Evolutionary conservation across 2,113 vertebrate genomes (phyloP).

Genomic region (Otolemur garnettii): DNA sequence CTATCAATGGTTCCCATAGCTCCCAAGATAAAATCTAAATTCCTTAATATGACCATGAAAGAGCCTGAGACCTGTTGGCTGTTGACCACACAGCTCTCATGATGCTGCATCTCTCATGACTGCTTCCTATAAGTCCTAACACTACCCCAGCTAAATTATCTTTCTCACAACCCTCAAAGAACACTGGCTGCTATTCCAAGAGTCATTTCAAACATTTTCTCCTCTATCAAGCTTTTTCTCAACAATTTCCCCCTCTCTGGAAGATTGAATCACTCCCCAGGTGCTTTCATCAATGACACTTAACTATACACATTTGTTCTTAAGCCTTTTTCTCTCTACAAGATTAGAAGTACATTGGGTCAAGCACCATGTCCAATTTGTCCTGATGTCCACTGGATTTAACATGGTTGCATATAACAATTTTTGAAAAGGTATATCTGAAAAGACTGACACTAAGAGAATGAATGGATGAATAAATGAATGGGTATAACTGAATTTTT

Average conservation of each 20-base stretch:
- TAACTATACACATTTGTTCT: background rate
- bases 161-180: background rate
- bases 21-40: constrained; percentile 22
- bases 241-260: background rate
- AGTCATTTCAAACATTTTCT: background rate
- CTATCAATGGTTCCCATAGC: background rate
- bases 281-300: background rate
- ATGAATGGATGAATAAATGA: background rate
- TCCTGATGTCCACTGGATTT: background rate
- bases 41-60: background rate
- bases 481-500: background rate
- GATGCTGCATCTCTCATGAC: background rate
- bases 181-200: background rate
- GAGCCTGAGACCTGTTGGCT: background rate
- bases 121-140: background rate
- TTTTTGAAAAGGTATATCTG: background rate
- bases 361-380: background rate
- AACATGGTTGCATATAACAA: background rate
- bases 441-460: background rate
- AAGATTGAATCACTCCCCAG: background rate
- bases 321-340: background rate
- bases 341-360: background rate
- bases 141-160: background rate
- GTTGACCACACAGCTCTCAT: background rate
- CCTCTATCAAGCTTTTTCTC: constrained; percentile 5